Percentiles rank a stretch among this genome's conserved stretches.
Conservation (phyloP, 2,888 invertebrate species). For the Ephialtes manifestator region DNA sequence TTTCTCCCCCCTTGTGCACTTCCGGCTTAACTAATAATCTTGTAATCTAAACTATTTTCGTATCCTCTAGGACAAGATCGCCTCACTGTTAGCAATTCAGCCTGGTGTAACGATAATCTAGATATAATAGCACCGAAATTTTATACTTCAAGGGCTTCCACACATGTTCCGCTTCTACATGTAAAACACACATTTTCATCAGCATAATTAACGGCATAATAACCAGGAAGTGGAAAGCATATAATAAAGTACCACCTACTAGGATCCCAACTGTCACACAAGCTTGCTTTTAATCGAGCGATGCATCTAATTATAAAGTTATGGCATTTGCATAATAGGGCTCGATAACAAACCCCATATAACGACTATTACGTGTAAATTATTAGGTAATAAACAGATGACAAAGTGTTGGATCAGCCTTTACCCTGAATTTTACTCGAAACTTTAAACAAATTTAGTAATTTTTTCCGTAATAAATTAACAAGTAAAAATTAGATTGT, state of each 20-base stretch:
- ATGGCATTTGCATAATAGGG: slow-evolving; percentile 60
- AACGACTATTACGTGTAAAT: slow-evolving; percentile 42
- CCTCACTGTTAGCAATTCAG: slow-evolving; percentile 29
- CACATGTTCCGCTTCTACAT: background rate
- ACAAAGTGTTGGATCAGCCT: background rate
- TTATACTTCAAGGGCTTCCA: slow-evolving; percentile 6
- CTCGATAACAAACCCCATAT: slow-evolving; percentile 42
- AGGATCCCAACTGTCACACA: slow-evolving; percentile 36
- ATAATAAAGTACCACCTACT: slow-evolving; percentile 8
- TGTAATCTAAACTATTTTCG: slow-evolving; percentile 72
- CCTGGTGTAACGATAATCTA: slow-evolving; percentile 43
- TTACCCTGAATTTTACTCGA: slow-evolving; percentile 1
- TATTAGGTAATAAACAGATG: slow-evolving; percentile 49
- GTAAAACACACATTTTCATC: slow-evolving; percentile 5
- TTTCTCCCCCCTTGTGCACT: slow-evolving; percentile 55
- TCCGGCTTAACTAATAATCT: slow-evolving; percentile 79
- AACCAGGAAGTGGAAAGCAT: background rate
- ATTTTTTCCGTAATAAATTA: background rate
- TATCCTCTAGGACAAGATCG: slow-evolving; percentile 16
- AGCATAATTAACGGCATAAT: background rate
- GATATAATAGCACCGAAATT: slow-evolving; percentile 44
- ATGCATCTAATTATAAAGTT: slow-evolving; percentile 50
- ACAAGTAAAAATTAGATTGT: background rate
- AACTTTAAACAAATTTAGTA: background rate
- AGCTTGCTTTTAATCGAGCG: slow-evolving; percentile 42